Percentiles rank a stretch among this genome's conserved stretches.
Evolutionary conservation across 2,113 vertebrate species (phyloP).

Genomic region (Rhizomys pruinosus): DNA sequence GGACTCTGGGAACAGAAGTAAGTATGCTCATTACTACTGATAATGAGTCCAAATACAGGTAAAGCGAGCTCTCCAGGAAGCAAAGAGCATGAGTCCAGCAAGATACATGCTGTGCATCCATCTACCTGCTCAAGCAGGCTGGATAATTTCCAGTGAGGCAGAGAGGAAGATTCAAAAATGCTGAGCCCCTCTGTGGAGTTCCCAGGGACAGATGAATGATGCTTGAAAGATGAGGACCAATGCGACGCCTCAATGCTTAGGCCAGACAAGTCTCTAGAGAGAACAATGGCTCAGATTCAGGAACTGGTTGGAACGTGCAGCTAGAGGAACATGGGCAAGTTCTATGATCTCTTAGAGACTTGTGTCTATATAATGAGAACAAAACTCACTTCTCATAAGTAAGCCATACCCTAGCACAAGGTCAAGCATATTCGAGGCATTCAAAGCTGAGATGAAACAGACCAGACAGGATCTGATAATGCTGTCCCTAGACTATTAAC

Average conservation of each 20-base stretch:
- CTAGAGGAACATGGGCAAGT: background rate
- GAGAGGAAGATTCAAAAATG: background rate
- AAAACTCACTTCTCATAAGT: background rate
- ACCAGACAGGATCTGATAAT: background rate
- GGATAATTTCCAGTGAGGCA: background rate
- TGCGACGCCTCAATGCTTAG: background rate
- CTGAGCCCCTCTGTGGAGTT: background rate
- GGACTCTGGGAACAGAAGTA: background rate
- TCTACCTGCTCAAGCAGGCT: background rate
- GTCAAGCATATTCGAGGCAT: background rate
- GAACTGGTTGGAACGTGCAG: background rate
- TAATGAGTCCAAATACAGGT: background rate
- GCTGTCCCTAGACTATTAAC: background rate
- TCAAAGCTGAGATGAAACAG: background rate
- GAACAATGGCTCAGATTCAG: background rate
- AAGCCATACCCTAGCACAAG: background rate
- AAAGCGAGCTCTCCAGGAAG: background rate
- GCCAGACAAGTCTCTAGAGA: background rate
- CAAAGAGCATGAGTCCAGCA: background rate
- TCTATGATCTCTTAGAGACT: background rate
- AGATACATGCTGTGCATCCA: background rate
- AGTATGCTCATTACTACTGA: background rate
- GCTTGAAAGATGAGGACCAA: too few species aligned
- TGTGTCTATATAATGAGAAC: background rate
- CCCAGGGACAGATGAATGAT: background rate